Evolutionary conservation across 1,140 invertebrate genomes (phyloP), one percentile per base, ranked within the genome.

Genomic region (Cryptotermes secundus): DNA sequence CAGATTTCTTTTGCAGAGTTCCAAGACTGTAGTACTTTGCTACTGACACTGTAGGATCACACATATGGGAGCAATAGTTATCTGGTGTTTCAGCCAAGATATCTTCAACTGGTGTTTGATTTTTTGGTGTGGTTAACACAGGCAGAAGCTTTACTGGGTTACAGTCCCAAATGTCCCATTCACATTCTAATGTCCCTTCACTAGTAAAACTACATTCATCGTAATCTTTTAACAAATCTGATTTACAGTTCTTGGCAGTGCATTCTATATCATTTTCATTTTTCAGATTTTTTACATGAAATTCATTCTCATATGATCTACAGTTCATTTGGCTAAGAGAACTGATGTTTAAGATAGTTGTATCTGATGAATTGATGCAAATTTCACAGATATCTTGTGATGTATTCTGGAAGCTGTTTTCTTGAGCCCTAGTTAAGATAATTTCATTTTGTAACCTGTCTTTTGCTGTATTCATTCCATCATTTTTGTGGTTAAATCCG

Each of bases 21-120:
- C 84, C 84, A 53, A 84, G 53, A 10, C 49, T 84, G 45, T 84
- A 84, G 53, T 84, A 84, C 45, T 84, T 84, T 38, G 84, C 80
- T 22, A 84, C 84, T n/a, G 84, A 84, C 81, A 84, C 24, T 31
- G 42, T 34, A 26, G 84, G 84, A 72, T 84, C 84, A 42, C 84
- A 84, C 84, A 84, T 84, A 34, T 42, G 36, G 16, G 72, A 81
- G 42, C 84, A 59, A 31, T 79, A 24, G 38, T 82, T 45, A 10
- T 72, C 80, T 26, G 84, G 34, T 16, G 34, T 42, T 45, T 59
- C 36, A 72, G 59, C 26, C 59, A 72, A 72, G 6, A n/a, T 31
- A 14, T 72, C 59, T 72, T 45, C 81, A 16, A 31, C 38, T 45
- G n/a, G 35, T 7, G 34, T 80, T 80, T 26, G 34, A 80, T 22